Base-by-base conservation (phyloP, 2,797 vertebrate genomes). In the Orestias chungarensis region DNA sequence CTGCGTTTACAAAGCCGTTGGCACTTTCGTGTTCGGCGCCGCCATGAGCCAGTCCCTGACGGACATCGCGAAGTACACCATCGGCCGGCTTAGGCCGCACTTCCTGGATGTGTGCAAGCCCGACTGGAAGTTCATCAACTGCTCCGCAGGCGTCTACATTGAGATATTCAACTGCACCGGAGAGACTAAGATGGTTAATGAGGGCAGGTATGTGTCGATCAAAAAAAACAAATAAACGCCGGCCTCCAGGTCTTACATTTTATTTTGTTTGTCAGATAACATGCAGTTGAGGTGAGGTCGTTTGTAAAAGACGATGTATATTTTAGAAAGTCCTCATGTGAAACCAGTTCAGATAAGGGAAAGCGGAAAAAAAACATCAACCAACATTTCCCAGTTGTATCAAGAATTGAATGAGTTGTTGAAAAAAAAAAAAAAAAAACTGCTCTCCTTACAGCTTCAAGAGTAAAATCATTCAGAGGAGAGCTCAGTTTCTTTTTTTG, bases 21-120 rank as follows among this genome's bases (percentile, higher is more conserved):
- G 98, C 46, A 96, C 96, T 67, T 99, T 99, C 88, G 65, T 99
- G 49, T 99, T 99, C 23, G 98, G 98, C 38, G 98, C 96, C 0
- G 96, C 95, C n/a, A 96, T 96, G 89, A 99, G 97, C 90, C 98
- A 99, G 88, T 99, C 98, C 0, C 90, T 99, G 85, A 99, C 98
- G 1, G 97, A 99, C 94, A 99, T 99, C 84, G 97, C 96, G 87
- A 99, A 99, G 87, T 99, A 98, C 79, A 97, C 97, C 0, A 96
- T 99, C 47, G 98, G 98, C 1, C 96, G 98, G n/a, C 93, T 99
- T 82, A 93, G 98, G 80, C 98, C 98, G 38, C 98, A 99, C 91
- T 99, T 99, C 92, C 89, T 99, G 59, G 91, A 93, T 33, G 93
- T 98, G 69, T 99, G 98, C 91, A 92, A 93, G 78, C 97, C 96